Conservation (phyloP, 2,888 invertebrate species). For the Agapostemon virescens region DNA sequence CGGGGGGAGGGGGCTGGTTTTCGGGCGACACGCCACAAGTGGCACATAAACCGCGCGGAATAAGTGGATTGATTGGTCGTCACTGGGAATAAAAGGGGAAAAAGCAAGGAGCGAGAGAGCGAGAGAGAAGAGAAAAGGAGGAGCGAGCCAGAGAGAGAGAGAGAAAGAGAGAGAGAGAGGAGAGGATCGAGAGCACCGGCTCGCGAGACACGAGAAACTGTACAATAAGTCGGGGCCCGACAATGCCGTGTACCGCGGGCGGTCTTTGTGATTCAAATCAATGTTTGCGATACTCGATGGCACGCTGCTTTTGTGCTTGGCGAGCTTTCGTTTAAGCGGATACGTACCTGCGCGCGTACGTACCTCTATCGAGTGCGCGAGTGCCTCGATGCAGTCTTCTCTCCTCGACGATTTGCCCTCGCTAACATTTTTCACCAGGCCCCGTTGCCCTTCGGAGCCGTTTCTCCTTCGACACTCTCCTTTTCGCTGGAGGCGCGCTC, state of each 20-base stretch:
- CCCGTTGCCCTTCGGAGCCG: neutral
- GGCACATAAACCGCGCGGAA: conserved; percentile 76
- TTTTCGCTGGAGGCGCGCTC: conserved; percentile 16
- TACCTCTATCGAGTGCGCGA: conserved; percentile 38
- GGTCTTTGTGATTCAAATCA: conserved; percentile 79
- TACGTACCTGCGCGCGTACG: conserved; percentile 50
- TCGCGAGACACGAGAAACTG: conserved; percentile 61
- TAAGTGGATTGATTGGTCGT: conserved; percentile 76
- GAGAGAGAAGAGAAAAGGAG: conserved; percentile 28
- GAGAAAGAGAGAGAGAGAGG: conserved; percentile 36
- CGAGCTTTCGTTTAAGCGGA: conserved; percentile 66
- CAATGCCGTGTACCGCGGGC: conserved; percentile 75
- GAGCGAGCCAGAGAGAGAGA: conserved; percentile 30
- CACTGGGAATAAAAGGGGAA: conserved; percentile 44
- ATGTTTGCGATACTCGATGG: conserved; percentile 78
- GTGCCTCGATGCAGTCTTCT: conserved; percentile 23
- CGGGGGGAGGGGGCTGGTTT: neutral
- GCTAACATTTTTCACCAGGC: neutral
- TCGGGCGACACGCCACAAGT: conserved; percentile 73
- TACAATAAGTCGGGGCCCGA: conserved; percentile 76
- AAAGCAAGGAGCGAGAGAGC: conserved; percentile 30
- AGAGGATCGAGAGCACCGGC: conserved; percentile 34
- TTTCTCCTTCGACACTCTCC: conserved; percentile 26
- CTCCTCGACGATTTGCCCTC: conserved; percentile 14
- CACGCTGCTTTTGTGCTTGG: conserved; percentile 68